These are phyloP conservation scores for Eristalis intricaria DNA, from an alignment of 2,888 invertebrate genomes.

Conservation along the genomic window DNA sequence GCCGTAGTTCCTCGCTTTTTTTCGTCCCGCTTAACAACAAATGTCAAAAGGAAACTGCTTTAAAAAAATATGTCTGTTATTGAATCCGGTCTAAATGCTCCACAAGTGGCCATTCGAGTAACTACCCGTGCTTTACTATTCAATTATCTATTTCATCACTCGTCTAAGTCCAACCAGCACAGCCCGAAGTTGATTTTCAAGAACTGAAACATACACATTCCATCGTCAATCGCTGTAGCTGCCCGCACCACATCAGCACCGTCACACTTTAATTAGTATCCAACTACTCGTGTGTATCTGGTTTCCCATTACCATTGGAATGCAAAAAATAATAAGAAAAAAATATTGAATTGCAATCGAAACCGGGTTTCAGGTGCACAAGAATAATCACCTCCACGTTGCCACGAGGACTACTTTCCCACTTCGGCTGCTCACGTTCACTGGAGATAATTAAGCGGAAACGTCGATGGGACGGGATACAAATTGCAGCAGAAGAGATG, in stretches of 20 bases:
- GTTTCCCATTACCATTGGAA: conserved; percentile 3
- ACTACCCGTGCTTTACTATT: neutral
- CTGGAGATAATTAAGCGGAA: conserved; percentile 5
- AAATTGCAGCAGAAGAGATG: too few relatives aligned
- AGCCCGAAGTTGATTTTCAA: neutral
- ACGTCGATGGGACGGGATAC: neutral
- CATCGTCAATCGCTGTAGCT: too few relatives aligned
- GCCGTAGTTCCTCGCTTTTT: too few relatives aligned
- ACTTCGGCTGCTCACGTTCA: conserved; percentile 3
- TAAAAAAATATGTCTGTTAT: too few relatives aligned
- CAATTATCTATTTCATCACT: neutral
- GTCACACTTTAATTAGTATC: neutral
- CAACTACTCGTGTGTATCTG: neutral
- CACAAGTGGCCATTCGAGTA: too few relatives aligned
- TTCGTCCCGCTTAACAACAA: too few relatives aligned
- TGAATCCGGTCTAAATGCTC: too few relatives aligned
- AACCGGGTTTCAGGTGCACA: conserved; percentile 24
- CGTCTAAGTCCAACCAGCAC: neutral
- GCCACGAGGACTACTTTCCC: conserved; percentile 25
- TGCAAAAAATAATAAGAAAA: conserved; percentile 1
- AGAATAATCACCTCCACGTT: neutral
- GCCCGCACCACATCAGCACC: neutral
- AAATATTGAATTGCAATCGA: conserved; percentile 11
- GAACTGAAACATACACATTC: neutral
- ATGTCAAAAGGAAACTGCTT: too few relatives aligned